Evolutionary conservation across 2,113 vertebrate genomes (phyloP), one percentile per base, ranked within the genome.

Genomic region (Calyptomena viridis): DNA sequence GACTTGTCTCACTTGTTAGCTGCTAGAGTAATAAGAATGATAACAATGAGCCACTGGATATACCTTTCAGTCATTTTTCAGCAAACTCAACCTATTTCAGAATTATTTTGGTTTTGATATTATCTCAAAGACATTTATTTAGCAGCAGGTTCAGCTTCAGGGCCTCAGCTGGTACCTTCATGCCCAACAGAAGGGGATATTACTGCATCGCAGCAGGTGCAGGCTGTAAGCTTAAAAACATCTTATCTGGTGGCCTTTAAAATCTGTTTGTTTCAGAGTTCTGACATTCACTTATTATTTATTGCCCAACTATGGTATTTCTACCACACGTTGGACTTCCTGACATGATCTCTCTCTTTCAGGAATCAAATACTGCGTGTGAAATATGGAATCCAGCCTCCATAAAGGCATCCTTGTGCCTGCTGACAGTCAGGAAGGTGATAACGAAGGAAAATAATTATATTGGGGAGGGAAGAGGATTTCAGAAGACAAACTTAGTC

Each of bases 81-180:
- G 74, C 31, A 86, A 91, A 89, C 9, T 15, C 33, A 58, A 56
- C 10, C 33, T 73, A 53, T 69, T 84, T 80, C 40, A 68, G 77
- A 79, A 68, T 67, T 86, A 64, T 76, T 93, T 91, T 60, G 42
- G 62, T 88, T 91, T 42, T 9, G 5, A 49, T 85, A 59, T 72
- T 76, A 93, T 93, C 72, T 89, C 79, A 84, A 74, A 95, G 89
- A 95, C 42, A 90, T 88, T 93, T 94, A 79, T 66, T 95, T 94
- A 95, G 84, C 87, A 95, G 86, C 75, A 88, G 88, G 73, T 93
- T 68, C 53, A 89, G 88, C 84, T 72, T 72, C 81, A 80, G 88
- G 90, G 91, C 56, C 85, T 89, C 86, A 97, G 94, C 95, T 97
- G 94, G 90, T 63, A 90, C 86, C 80, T 73, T 80, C 62, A 69